Conservation (phyloP, 2,797 vertebrate species). For the Acrossocheilus wenchowensis region DNA sequence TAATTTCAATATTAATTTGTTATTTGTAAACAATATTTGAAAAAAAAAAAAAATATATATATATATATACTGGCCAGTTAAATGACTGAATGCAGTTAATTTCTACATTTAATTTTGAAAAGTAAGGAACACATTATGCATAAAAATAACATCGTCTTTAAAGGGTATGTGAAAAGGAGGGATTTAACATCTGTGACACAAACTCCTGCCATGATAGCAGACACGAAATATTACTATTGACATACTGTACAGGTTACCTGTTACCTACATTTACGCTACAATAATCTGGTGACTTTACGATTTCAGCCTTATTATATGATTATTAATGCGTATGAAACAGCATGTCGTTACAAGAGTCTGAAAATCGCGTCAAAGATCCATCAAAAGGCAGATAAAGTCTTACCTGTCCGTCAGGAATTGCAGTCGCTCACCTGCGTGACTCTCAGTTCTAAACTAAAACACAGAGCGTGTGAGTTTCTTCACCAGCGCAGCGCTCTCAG, state of each 20-base stretch:
- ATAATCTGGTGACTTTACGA: background rate
- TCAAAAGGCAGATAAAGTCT: background rate
- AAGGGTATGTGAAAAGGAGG: background rate
- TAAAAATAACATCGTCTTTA: background rate
- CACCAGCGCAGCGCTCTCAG: background rate
- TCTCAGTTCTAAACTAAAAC: background rate
- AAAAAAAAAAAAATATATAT: too few species aligned
- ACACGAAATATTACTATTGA: background rate
- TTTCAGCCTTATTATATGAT: background rate
- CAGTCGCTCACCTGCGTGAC: constrained; percentile 17
- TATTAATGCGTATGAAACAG: background rate
- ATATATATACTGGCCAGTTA: too few species aligned
- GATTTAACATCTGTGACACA: background rate
- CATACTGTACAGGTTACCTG: background rate
- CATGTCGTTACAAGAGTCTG: background rate
- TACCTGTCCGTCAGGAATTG: constrained; percentile 7
- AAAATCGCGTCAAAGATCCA: background rate
- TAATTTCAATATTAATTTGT: background rate
- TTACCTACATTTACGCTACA: background rate
- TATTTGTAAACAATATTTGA: background rate
- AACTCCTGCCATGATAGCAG: too few species aligned
- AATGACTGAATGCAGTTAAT: too few species aligned
- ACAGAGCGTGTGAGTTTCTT: background rate
- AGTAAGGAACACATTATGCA: background rate
- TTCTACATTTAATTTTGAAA: too few species aligned